Percentiles rank a stretch among this genome's conserved stretches.
Evolutionary conservation across 2,888 invertebrate species (phyloP).

Genomic region (Margaritifera margaritifera): DNA sequence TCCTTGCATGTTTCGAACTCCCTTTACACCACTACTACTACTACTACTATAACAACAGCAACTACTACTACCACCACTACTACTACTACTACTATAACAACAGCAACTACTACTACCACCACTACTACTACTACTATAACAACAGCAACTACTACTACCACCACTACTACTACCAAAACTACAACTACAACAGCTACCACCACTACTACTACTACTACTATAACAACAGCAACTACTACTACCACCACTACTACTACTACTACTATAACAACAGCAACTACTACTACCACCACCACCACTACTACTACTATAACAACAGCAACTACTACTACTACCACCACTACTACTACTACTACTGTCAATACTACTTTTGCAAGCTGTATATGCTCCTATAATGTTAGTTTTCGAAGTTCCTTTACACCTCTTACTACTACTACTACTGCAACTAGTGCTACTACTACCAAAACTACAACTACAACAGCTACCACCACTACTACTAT

Average conservation of each 20-base stretch:
- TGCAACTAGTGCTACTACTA: too few relatives aligned
- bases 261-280: slow-evolving; percentile 2
- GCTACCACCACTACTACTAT: too few relatives aligned
- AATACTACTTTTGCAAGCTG: too few relatives aligned
- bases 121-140: slow-evolving; percentile 9
- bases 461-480: too few relatives aligned
- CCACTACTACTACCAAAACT: background rate
- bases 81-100: slow-evolving; percentile 8
- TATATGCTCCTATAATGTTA: too few relatives aligned
- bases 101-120: slow-evolving; percentile 3
- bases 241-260: background rate
- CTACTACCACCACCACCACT: slow-evolving; percentile 7
- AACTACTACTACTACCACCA: background rate
- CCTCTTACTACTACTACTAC: too few relatives aligned
- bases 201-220: background rate
- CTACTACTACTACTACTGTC: background rate
- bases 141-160: background rate
- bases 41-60: background rate
- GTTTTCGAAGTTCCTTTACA: too few relatives aligned
- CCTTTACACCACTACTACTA: background rate
- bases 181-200: background rate
- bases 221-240: background rate
- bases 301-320: background rate
- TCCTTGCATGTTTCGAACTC: too few relatives aligned
- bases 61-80: background rate